These are phyloP conservation scores for Microtus oregoni DNA, from an alignment of 2,113 vertebrate genomes.

Conservation along the genomic window DNA sequence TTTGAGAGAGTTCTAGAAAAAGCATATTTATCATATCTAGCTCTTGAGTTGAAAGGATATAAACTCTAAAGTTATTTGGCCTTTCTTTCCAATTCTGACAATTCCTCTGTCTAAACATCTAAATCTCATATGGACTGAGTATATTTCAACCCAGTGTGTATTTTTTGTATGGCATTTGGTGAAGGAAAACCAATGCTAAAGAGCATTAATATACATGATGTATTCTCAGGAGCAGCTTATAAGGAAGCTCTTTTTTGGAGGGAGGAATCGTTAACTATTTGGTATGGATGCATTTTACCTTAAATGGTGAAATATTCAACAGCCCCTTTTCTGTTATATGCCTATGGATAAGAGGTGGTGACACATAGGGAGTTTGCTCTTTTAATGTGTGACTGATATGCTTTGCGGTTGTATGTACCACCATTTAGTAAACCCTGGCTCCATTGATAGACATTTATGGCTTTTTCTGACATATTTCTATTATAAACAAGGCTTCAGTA, in stretches of 20 bases:
- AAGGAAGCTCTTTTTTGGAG: background rate
- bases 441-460: background rate
- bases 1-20: constrained; percentile 43
- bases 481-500: constrained; percentile 16
- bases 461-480: constrained; percentile 44
- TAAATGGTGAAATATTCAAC: background rate
- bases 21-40: constrained; percentile 7
- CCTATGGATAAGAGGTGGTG: background rate
- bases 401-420: background rate
- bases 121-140: constrained; percentile 16
- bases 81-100: constrained; percentile 37
- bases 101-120: background rate
- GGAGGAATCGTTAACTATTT: background rate
- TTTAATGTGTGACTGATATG: background rate
- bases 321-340: background rate
- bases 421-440: background rate
- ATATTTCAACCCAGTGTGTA: background rate
- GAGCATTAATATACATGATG: background rate
- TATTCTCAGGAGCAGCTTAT: constrained; percentile 11
- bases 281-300: constrained; percentile 10
- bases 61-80: constrained; percentile 11
- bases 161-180: background rate
- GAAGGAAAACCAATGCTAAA: constrained; percentile 11
- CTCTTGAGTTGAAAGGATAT: background rate
- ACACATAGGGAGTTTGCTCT: background rate